These are phyloP conservation scores for Eilema depressum DNA, from an alignment of 2,888 invertebrate genomes.

Conservation along the genomic window DNA sequence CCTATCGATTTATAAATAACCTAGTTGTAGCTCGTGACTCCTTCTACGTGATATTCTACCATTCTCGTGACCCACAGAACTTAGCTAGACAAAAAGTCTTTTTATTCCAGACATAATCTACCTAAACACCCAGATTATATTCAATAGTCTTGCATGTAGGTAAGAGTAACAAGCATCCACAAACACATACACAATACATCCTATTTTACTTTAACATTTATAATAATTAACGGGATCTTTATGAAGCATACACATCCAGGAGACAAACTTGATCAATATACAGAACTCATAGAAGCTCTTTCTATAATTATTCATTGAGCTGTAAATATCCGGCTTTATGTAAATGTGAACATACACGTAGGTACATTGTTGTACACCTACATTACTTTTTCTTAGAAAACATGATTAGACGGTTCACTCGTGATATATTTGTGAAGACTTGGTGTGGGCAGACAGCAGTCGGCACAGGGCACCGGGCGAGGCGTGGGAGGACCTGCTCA, in stretches of 20 bases:
- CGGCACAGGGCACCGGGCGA: constrained; percentile 31
- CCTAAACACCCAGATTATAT: no score
- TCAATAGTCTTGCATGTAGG: no score
- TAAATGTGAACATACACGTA: constrained; percentile 30
- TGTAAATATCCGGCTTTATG: constrained; percentile 39
- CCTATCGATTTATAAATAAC: background rate
- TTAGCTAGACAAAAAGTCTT: no score
- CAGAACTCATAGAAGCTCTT: constrained; percentile 12
- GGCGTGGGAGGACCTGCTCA: constrained; percentile 67
- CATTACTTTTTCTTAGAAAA: constrained; percentile 40
- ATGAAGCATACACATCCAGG: background rate
- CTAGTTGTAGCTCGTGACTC: background rate
- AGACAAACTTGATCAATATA: constrained; percentile 5
- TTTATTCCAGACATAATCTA: no score
- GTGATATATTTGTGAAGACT: constrained; percentile 33
- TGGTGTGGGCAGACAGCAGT: constrained; percentile 22
- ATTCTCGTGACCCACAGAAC: background rate
- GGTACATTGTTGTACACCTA: constrained; percentile 36
- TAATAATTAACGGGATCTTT: background rate
- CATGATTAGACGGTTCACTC: constrained; percentile 33
- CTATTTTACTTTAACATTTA: no score
- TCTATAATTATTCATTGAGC: constrained; percentile 23
- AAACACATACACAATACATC: no score
- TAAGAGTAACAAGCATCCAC: background rate
- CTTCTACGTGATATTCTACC: background rate